These are phyloP conservation scores for Nomada flava DNA, from an alignment of 2,888 invertebrate genomes.

Conservation along the genomic window DNA sequence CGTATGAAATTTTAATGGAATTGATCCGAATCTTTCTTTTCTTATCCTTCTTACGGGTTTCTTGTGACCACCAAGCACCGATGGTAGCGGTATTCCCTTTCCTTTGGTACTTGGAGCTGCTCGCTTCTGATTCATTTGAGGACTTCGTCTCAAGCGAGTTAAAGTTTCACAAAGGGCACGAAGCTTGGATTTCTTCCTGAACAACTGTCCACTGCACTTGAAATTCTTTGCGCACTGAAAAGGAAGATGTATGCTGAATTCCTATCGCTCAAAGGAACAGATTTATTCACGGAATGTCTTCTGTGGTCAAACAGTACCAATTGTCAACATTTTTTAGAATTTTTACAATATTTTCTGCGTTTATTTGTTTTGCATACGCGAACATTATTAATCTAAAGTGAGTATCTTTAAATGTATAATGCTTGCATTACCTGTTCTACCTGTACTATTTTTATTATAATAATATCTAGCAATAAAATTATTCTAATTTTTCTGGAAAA, in stretches of 20 bases:
- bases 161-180: conserved; percentile 70
- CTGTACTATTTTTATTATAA: no score
- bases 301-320: conserved; percentile 33
- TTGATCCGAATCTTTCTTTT: conserved; percentile 39
- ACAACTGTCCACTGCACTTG: conserved; percentile 62
- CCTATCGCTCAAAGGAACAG: conserved; percentile 65
- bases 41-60: conserved; percentile 32
- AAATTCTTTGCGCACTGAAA: conserved; percentile 55
- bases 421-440: no score
- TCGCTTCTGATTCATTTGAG: conserved; percentile 67
- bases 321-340: conserved; percentile 22
- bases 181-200: conserved; percentile 62
- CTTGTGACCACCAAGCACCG: conserved; percentile 31
- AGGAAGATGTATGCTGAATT: conserved; percentile 54
- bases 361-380: no score
- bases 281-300: conserved; percentile 57
- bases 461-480: no score
- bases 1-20: conserved; percentile 66
- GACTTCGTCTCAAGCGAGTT: conserved; percentile 68
- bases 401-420: no score
- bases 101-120: conserved; percentile 4
- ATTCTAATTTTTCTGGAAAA: no score
- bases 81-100: conserved; percentile 41
- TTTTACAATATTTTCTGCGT: not conserved
- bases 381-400: no score